Conservation (phyloP, 92 coral and sea anemone species). For the Epizoanthus illoricatus region DNA sequence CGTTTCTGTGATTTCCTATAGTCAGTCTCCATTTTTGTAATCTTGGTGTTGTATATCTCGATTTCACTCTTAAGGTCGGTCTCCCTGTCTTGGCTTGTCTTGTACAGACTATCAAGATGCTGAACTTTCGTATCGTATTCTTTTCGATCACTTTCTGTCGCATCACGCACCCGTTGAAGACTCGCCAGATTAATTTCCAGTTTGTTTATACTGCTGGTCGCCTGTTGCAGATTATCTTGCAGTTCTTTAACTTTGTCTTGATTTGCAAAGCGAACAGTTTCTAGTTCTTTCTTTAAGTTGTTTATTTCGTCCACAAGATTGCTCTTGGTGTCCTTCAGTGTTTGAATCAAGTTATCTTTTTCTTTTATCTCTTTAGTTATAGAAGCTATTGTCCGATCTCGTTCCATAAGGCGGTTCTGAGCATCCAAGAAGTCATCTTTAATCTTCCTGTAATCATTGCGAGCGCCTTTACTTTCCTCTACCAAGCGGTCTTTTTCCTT, state of each 20-base stretch:
- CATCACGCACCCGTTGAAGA: constrained; percentile 62
- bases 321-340: constrained; percentile 71
- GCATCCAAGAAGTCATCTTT: constrained; percentile 72
- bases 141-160: constrained; percentile 71
- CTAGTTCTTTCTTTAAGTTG: constrained; percentile 84
- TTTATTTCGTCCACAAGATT: constrained; percentile 66
- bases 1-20: constrained; percentile 82
- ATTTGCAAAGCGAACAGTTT: constrained; percentile 69
- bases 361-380: constrained; percentile 80
- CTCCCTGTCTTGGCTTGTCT: constrained; percentile 82
- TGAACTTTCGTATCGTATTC: constrained; percentile 72
- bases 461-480: constrained; percentile 60
- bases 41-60: constrained; percentile 65
- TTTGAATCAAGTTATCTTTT: constrained; percentile 69
- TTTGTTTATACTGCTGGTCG: constrained; percentile 64
- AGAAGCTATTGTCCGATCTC: constrained; percentile 72
- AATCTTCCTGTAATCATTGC: constrained; percentile 81
- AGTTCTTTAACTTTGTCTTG: constrained; percentile 83
- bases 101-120: constrained; percentile 73
- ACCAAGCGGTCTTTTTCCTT: constrained; percentile 82
- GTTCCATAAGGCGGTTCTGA: constrained; percentile 76
- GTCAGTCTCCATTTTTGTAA: constrained; percentile 70
- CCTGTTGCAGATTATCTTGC: constrained; percentile 80
- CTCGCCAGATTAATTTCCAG: constrained; percentile 71
- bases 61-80: constrained; percentile 84